Base-by-base conservation (phyloP, 2,888 invertebrate genomes). In the Chouioia cunea region DNA sequence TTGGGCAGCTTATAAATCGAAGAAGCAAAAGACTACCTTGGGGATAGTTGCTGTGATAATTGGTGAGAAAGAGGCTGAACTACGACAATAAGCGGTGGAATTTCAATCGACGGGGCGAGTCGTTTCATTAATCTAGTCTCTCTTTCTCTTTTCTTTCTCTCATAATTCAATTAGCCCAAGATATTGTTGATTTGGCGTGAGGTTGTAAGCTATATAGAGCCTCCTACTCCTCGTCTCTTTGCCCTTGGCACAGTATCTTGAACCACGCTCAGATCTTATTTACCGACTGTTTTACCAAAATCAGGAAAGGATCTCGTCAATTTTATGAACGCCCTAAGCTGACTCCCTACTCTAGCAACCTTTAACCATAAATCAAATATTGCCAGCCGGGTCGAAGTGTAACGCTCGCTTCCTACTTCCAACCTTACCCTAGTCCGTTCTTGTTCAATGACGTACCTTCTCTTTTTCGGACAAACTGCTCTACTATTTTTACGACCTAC, bases 121-220 rank as follows among this genome's bases (percentile, higher is more conserved):
- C 80, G 78, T 79, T 81, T 80, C 82, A 83, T 83, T 82, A 83
- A 83, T 83, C 83, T 82, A 75, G 78, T 64, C 73, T 69, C 65
- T 36, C 36, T 36, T 12, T 36, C 36, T 36, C 36, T 36, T 36
- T 10, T 36, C 36, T 27, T 6, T 27, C 83, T 82, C 82, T 79
- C 78, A 81, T 83, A 81, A 84, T 83, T 83, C 82, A 80, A 82
- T 83, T 82, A 83, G 80, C 77, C 72, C 1, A 56, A 71, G 67
- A 70, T 75, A 67, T 69, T 60, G 53, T 36, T 36, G 36, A 6
- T 36, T 12, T 36, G 36, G 36, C 36, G 4, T 36, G 36, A 10
- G 36, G 12, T 10, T 36, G 36, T 10, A 36, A 6, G 36, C 36
- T 6, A n/a, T n/a, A n/a, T n/a, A 10, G 36, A 6, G 10, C 6